phyloP scores from a whole-genome alignment of 2,888 invertebrate genomes.

The Eristalis arbustorum region DNA sequence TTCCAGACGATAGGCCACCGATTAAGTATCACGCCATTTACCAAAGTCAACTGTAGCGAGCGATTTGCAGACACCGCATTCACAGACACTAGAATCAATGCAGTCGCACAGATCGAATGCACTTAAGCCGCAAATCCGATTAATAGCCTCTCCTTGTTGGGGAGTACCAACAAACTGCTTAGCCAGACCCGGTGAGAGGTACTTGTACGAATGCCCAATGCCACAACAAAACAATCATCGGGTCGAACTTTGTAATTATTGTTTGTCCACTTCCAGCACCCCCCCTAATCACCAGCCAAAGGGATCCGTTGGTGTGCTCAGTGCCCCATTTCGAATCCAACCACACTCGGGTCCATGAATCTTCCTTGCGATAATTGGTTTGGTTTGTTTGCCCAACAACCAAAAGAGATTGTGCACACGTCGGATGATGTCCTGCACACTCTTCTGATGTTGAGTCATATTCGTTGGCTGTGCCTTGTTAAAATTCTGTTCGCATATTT shows the following conservation, averaged over 20 bases:
- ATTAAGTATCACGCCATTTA: neutral
- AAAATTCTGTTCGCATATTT: constrained; percentile 56
- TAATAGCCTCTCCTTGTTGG: constrained; percentile 35
- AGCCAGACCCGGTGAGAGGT: neutral
- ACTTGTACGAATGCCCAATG: neutral
- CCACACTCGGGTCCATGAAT: constrained; percentile 17
- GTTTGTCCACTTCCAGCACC: constrained; percentile 5
- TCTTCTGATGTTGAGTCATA: neutral
- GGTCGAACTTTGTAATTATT: constrained; percentile 32
- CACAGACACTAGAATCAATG: constrained; percentile 29
- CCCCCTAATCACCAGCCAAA: neutral
- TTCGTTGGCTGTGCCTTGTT: constrained; percentile 21
- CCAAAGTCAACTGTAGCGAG: neutral
- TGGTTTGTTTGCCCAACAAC: constrained; percentile 14
- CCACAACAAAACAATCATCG: constrained; percentile 48
- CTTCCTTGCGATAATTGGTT: constrained; percentile 35
- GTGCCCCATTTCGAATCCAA: neutral
- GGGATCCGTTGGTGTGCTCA: neutral
- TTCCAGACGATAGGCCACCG: neutral
- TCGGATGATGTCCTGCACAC: neutral
- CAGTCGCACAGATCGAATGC: constrained; percentile 37
- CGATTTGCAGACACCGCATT: constrained; percentile 1
- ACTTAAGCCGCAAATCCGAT: constrained; percentile 47
- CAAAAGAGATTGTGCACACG: constrained; percentile 35
- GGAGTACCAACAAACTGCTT: neutral